phyloP scores from a whole-genome alignment of 2,888 invertebrate species.

The Hofmannophila pseudospretella region DNA sequence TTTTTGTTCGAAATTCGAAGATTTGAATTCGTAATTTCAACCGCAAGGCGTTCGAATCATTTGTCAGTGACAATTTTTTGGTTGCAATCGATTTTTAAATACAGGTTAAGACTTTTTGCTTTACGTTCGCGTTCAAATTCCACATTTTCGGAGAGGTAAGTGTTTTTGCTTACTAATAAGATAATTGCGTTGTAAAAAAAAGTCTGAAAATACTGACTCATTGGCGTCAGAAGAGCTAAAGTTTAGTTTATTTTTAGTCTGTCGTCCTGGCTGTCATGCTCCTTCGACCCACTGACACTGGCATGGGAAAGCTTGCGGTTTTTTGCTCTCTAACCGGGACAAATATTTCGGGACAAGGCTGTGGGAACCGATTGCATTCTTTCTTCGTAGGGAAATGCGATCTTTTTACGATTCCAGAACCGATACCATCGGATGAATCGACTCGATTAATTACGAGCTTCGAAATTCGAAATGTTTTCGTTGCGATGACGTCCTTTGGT shows the following conservation, averaged over 20 bases:
- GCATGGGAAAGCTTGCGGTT: conserved; percentile 70
- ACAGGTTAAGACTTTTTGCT: conserved; percentile 61
- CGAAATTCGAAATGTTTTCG: conserved; percentile 36
- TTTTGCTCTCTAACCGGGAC: conserved; percentile 59
- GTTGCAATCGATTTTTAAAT: conserved; percentile 78
- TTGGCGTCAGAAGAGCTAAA: conserved; percentile 20
- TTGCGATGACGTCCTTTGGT: conserved; percentile 39
- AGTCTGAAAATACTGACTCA: conserved; percentile 24
- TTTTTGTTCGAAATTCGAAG: conserved; percentile 74
- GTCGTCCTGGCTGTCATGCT: conserved; percentile 38
- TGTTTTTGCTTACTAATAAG: conserved; percentile 37
- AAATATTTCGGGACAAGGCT: conserved; percentile 60
- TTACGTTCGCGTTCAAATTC: conserved; percentile 28
- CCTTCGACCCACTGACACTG: conserved; percentile 44
- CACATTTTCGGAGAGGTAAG: conserved; percentile 28
- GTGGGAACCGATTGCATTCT: conserved; percentile 74
- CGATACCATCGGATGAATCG: conserved; percentile 67
- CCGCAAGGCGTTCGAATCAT: conserved; percentile 76
- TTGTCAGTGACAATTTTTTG: conserved; percentile 78
- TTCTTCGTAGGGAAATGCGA: conserved; percentile 55
- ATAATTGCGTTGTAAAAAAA: conserved; percentile 30
- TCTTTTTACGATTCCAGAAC: conserved; percentile 48
- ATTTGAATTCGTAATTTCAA: conserved; percentile 77
- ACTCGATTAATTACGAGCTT: conserved; percentile 58
- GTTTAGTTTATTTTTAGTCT: conserved; percentile 10